A percentile compares a stretch with the other conserved stretches of the same genome.
Conservation (phyloP, 2,888 invertebrate species). For the Azorinus chamasolen region DNA sequence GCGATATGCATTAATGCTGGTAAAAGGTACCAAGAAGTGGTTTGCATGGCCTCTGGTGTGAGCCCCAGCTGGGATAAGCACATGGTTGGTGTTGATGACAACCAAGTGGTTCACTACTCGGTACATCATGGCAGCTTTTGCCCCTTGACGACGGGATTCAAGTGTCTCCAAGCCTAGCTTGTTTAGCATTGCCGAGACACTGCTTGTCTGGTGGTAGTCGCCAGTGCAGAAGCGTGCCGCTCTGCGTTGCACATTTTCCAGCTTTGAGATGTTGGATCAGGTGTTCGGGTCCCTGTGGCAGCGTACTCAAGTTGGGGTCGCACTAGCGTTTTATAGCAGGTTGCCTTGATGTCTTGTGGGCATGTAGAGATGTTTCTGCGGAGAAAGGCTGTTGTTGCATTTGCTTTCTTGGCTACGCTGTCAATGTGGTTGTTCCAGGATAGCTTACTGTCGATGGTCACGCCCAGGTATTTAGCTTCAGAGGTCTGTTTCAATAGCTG, state of each 20-base stretch:
- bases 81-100: conserved; percentile 1
- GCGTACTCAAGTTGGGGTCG: conserved; percentile 48
- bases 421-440: conserved; percentile 31
- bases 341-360: conserved; percentile 31
- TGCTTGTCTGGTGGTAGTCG: conserved; percentile 40
- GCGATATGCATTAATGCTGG: conserved; percentile 1
- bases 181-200: conserved; percentile 36
- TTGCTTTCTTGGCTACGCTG: conserved; percentile 14
- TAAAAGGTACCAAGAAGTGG: conserved; percentile 20
- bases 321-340: conserved; percentile 37
- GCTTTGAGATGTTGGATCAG: conserved; percentile 24
- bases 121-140: conserved; percentile 36
- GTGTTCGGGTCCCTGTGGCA: conserved; percentile 32
- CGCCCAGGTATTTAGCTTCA: conserved; percentile 19
- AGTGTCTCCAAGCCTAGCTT: conserved; percentile 24
- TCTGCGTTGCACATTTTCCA: conserved; percentile 46
- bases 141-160: conserved; percentile 12
- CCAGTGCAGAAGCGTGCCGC: conserved; percentile 32
- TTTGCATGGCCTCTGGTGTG: conserved; percentile 22
- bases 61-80: conserved; percentile 2
- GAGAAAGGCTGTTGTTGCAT: conserved; percentile 38
- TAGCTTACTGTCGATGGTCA: conserved; percentile 24
- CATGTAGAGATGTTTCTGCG: conserved; percentile 22
- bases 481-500: not conserved
- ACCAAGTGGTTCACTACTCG: conserved; percentile 6